A percentile compares a stretch with the other conserved stretches of the same genome.
These are phyloP conservation scores for Callaeas wilsoni DNA, from an alignment of 2,113 vertebrate species.

Conservation along the genomic window DNA sequence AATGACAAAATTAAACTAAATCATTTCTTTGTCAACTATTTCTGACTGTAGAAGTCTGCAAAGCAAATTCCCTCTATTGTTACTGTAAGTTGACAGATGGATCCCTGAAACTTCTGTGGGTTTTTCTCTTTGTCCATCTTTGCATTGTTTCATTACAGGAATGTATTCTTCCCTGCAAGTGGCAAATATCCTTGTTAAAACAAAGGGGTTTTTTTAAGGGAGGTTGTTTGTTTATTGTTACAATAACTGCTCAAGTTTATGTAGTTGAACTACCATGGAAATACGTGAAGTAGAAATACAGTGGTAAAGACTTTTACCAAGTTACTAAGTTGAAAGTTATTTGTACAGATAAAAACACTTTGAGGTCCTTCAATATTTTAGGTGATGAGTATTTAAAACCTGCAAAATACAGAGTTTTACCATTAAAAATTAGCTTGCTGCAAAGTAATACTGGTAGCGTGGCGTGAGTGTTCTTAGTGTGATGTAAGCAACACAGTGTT, in stretches of 20 bases:
- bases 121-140: not conserved
- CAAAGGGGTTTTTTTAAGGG: fast-evolving
- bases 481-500: not conserved
- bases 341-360: not conserved
- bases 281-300: not conserved
- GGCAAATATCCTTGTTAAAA: not conserved
- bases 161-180: not conserved
- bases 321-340: not conserved
- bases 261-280: not conserved
- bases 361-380: not conserved
- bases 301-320: not conserved
- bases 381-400: not conserved
- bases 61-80: not conserved
- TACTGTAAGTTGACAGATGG: not conserved
- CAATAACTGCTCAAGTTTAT: not conserved
- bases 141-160: not conserved
- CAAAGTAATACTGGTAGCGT: not conserved
- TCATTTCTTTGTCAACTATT: not conserved
- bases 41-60: not conserved
- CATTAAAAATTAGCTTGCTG: not conserved
- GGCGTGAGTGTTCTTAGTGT: not conserved
- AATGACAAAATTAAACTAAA: not conserved
- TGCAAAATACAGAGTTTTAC: not conserved
- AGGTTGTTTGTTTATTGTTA: not conserved
- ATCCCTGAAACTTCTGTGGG: not conserved